Evolutionary conservation across 1,140 invertebrate genomes (phyloP).

Genomic region (Caerostris darwini): DNA sequence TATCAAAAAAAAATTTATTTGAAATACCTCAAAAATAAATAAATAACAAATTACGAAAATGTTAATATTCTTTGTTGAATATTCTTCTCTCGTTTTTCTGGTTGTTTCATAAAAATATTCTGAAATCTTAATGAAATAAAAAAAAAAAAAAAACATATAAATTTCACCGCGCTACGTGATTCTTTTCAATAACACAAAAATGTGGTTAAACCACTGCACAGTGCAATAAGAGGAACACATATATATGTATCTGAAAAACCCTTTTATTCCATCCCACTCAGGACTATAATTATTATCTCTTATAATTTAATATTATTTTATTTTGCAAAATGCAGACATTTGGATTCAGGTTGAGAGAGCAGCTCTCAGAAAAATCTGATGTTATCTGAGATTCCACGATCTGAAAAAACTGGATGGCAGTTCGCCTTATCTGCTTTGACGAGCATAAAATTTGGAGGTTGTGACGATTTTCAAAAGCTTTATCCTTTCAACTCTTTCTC

Average conservation of each 20-base stretch:
- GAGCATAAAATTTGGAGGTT: slow-evolving; percentile 26
- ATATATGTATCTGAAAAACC: background rate
- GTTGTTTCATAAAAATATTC: background rate
- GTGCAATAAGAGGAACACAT: background rate
- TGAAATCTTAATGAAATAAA: background rate
- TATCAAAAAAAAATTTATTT: background rate
- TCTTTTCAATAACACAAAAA: background rate
- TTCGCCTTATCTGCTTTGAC: background rate
- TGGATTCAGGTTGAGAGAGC: background rate
- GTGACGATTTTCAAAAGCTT: slow-evolving; percentile 13
- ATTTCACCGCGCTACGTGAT: background rate
- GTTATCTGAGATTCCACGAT: background rate
- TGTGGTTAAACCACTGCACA: background rate
- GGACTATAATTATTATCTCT: slow-evolving; percentile 3
- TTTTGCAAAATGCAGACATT: background rate
- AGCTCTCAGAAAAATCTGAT: background rate
- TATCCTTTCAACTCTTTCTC: slow-evolving; percentile 36
- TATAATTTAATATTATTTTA: slow-evolving; percentile 9
- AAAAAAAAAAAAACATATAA: background rate
- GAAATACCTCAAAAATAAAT: background rate
- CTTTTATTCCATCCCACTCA: background rate
- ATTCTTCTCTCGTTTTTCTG: background rate
- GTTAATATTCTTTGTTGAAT: background rate
- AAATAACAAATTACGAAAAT: background rate
- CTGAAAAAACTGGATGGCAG: background rate